Conservation (phyloP, 1,140 invertebrate genomes). For the Lucilia sericata region DNA sequence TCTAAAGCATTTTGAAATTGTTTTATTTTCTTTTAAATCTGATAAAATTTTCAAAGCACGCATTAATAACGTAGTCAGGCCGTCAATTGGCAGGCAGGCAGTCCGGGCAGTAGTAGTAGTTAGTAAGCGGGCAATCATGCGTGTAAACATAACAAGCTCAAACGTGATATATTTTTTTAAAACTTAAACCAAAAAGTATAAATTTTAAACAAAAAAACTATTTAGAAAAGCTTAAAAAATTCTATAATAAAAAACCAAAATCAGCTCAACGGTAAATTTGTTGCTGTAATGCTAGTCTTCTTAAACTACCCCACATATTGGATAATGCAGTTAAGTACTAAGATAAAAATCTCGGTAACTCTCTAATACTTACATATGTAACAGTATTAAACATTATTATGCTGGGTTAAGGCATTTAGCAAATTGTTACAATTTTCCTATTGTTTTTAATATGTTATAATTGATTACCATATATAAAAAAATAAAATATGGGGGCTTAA, state of each 20-base stretch:
- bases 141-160: slow-evolving; percentile 9
- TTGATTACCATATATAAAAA: slow-evolving; percentile 37
- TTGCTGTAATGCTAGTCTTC: not conserved
- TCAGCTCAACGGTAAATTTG: not conserved
- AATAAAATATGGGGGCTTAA: not conserved
- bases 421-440: slow-evolving; percentile 38
- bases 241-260: not conserved
- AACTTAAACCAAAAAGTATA: not conserved
- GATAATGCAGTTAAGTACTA: not conserved
- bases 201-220: not conserved
- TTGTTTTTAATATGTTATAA: slow-evolving; percentile 40
- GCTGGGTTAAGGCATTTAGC: not conserved
- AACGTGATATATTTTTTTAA: not conserved
- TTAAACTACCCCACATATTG: not conserved
- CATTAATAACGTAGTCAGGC: not conserved
- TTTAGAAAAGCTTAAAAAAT: not conserved
- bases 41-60: slow-evolving; percentile 38
- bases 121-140: not conserved
- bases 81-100: not conserved
- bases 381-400: not conserved
- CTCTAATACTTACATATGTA: too few species aligned
- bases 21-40: not conserved
- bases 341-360: slow-evolving; percentile 19
- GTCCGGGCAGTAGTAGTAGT: too few species aligned
- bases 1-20: too few species aligned